Conservation (phyloP, 2,113 vertebrate species). For the Daboia siamensis region DNA sequence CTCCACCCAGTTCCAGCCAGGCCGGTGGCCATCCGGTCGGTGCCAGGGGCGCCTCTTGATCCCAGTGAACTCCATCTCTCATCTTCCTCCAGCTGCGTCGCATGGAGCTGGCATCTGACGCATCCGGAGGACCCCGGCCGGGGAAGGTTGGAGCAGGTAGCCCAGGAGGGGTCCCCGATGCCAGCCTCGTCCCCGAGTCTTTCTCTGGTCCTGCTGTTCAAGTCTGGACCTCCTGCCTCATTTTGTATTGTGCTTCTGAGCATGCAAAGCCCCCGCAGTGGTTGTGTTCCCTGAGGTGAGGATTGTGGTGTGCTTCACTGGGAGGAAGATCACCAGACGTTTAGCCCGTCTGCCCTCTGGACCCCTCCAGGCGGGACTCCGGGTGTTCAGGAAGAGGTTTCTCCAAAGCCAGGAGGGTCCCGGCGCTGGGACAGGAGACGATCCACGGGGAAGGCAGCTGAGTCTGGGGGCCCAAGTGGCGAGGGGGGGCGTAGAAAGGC, state of each 20-base stretch:
- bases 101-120: neutral
- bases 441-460: no score
- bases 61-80: neutral
- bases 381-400: neutral
- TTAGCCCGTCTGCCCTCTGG: neutral
- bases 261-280: neutral
- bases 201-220: neutral
- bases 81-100: neutral
- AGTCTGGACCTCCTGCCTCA: rapidly evolving
- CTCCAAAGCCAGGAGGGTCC: neutral
- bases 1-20: rapidly evolving
- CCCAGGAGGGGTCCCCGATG: neutral
- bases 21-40: neutral
- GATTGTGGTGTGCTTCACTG: neutral
- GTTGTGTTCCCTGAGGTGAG: neutral
- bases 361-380: neutral
- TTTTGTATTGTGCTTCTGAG: neutral
- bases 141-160: neutral
- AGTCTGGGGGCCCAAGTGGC: no score
- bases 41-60: neutral
- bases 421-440: no score
- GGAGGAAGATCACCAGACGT: neutral
- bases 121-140: neutral
- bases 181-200: neutral
- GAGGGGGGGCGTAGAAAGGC: no score